Base-by-base conservation (phyloP, 2,113 vertebrate species). In the Otolemur garnettii region DNA sequence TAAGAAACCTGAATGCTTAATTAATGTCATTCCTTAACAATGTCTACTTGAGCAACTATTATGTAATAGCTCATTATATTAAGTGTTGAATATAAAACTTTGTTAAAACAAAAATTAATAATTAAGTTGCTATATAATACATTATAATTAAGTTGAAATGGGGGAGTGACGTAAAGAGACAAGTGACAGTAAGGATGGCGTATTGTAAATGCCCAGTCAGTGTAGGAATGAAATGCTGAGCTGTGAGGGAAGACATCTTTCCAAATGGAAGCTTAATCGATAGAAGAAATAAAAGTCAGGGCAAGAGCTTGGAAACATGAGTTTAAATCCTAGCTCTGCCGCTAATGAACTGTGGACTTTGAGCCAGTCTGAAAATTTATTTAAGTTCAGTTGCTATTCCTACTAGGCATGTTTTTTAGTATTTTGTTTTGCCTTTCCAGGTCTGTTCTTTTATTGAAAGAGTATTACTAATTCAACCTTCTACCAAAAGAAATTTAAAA, bases 401-500 rank as follows among this genome's bases (percentile, higher is more conserved):
- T 30, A 85, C 0, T 17, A 60, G 28, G 45, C 3, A 5, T 64
- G 26, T 17, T 59, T 68, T 71, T 66, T 62, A 69, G 7, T 71
- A 60, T 91, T 95, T 82, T 88, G 5, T 86, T 90, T 74, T 74
- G 57, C 13, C 57, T 96, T 89, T 64, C 24, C n/a, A 7, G 0
- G 78, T 95, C 1, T 86, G 0, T 85, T 13, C 24, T 94, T 84
- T 94, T 66, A 57, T 64, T 96, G 28, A 93, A 78, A 94, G 35
- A 77, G 11, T 82, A 45, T 1, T n/a, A 86, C 18, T 82, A 17
- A 80, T 38, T 81, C 68, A 55, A 30, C 5, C 75, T 87, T 91
- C 75, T 79, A 79, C 35, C 33, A 91, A 89, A 96, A 45, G 72
- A 64, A 64, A 64, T 62, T 66, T 66, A 28, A 64, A 89, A 94